A percentile compares a stretch with the other conserved stretches of the same genome.
Conservation (phyloP, 2,888 invertebrate genomes). For the Ochropacha duplaris region DNA sequence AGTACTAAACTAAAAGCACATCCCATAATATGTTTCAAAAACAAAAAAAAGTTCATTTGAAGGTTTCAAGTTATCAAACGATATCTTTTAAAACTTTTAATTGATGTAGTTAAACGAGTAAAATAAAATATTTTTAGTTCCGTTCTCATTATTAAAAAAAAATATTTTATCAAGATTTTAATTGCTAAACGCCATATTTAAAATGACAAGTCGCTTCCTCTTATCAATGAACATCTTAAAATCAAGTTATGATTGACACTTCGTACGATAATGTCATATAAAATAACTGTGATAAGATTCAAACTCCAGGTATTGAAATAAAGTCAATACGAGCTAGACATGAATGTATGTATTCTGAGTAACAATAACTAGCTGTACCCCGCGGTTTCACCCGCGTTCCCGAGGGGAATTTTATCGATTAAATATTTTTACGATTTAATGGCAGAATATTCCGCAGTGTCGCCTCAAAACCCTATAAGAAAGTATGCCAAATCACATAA, state of each 20-base stretch:
- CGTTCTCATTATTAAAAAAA: not conserved
- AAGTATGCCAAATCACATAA: too few species aligned
- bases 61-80: too few species aligned
- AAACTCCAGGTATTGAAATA: too few species aligned
- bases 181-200: not conserved
- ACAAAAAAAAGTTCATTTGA: too few species aligned
- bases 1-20: too few species aligned
- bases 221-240: not conserved
- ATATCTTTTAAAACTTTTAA: not conserved
- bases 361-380: too few species aligned
- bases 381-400: too few species aligned
- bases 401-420: not conserved
- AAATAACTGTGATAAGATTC: not conserved
- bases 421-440: too few species aligned
- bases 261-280: constrained; percentile 15
- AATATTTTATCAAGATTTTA: not conserved
- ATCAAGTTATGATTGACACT: constrained; percentile 9
- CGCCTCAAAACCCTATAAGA: too few species aligned
- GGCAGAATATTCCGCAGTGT: too few species aligned
- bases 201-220: not conserved
- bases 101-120: not conserved
- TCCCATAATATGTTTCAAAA: too few species aligned
- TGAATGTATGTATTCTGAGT: not conserved
- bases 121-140: not conserved
- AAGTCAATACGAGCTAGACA: too few species aligned